Conservation (phyloP, 2,797 vertebrate genomes). For the Dromococcyx pavoninus region DNA sequence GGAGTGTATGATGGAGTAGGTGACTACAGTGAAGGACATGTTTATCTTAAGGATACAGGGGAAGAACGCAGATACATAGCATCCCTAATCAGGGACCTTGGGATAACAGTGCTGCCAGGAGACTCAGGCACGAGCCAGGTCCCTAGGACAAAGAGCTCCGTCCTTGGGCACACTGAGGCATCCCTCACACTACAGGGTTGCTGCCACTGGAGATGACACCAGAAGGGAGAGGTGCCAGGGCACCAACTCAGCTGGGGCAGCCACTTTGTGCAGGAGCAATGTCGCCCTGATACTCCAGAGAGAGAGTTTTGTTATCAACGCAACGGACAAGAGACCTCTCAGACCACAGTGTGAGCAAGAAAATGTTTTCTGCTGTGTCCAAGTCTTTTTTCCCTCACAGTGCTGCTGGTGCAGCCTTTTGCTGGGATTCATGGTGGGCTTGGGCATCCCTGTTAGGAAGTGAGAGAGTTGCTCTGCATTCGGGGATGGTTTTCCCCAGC, state of each 20-base stretch:
- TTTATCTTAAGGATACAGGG: slow-evolving; percentile 51
- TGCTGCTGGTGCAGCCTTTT: not conserved
- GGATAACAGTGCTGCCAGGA: rapidly evolving
- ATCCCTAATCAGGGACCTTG: not conserved
- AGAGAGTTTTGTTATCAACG: not conserved
- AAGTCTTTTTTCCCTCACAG: rapidly evolving
- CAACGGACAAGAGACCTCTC: not conserved
- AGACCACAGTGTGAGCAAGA: rapidly evolving
- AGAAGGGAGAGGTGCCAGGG: not conserved
- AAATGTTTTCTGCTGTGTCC: not conserved
- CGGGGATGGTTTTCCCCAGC: not conserved
- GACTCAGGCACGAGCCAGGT: rapidly evolving
- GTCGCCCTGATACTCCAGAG: rapidly evolving
- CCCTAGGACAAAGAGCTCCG: not conserved
- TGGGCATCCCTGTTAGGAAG: not conserved
- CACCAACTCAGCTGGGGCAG: not conserved
- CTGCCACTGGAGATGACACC: not conserved
- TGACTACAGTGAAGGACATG: slow-evolving; percentile 44
- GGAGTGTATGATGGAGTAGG: slow-evolving; percentile 59
- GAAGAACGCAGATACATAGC: not conserved
- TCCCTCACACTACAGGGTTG: rapidly evolving
- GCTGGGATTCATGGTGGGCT: not conserved
- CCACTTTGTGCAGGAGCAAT: rapidly evolving
- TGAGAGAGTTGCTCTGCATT: not conserved
- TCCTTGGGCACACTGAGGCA: not conserved